Conservation (phyloP, 2,113 vertebrate species). For the Ptyas mucosa region DNA sequence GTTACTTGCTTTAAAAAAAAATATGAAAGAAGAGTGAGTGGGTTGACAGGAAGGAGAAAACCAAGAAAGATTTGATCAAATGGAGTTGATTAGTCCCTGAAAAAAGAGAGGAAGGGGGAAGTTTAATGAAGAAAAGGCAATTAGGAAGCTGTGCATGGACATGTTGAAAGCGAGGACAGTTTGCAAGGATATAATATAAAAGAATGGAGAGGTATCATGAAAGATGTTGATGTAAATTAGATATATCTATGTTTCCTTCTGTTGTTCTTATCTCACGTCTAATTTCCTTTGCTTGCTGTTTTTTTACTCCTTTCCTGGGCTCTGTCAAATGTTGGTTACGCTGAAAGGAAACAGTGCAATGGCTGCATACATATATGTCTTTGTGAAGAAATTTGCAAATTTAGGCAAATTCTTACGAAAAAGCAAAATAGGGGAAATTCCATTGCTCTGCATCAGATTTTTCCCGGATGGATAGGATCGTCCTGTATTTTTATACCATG, state of each 20-base stretch:
- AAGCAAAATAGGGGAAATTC: neutral
- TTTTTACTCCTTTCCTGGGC: neutral
- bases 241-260: neutral
- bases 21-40: neutral
- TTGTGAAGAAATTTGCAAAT: neutral
- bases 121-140: neutral
- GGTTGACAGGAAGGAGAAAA: fast-evolving
- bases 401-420: neutral
- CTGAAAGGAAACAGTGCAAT: neutral
- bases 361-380: neutral
- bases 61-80: neutral
- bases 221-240: neutral
- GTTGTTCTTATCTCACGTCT: neutral
- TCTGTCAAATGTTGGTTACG: neutral
- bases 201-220: neutral
- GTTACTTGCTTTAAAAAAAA: neutral
- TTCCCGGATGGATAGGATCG: neutral
- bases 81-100: neutral
- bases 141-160: neutral
- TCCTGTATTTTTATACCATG: neutral
- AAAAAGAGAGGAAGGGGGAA: neutral
- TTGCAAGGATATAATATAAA: neutral
- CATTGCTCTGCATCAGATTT: neutral
- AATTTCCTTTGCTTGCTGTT: neutral
- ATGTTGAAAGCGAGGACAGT: neutral